Evolutionary conservation across 64 coral and sea anemone genomes (phyloP).

Genomic region (Platygyra sinensis): DNA sequence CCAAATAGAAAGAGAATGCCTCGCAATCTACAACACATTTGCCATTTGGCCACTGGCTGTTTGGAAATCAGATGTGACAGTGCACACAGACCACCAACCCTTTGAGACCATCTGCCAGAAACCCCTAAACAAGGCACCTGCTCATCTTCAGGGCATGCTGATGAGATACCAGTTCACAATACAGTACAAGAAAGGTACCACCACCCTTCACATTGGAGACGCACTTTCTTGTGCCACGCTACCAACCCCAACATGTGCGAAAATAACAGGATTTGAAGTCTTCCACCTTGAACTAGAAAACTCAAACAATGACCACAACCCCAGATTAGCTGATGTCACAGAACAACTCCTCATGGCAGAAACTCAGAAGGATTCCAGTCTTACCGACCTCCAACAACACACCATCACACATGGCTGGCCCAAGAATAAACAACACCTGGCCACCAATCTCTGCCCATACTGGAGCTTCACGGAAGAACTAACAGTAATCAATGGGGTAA

Average conservation of each 20-base stretch:
- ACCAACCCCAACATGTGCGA: constrained; percentile 3
- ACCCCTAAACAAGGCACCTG: constrained; percentile 33
- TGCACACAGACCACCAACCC: constrained; percentile 66
- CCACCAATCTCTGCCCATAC: constrained; percentile 1
- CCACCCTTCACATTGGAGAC: constrained; percentile 50
- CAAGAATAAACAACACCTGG: constrained; percentile 11
- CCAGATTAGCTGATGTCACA: constrained; percentile 25
- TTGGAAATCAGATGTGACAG: constrained; percentile 32
- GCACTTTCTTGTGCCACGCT: constrained; percentile 41
- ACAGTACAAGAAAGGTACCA: constrained; percentile 49
- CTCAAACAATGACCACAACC: constrained; percentile 13
- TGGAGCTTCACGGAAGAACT: constrained; percentile 67
- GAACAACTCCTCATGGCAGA: constrained; percentile 23
- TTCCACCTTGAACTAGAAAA: constrained; percentile 33
- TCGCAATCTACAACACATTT: constrained; percentile 42
- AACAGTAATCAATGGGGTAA: constrained; percentile 49
- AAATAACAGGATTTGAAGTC: constrained; percentile 60
- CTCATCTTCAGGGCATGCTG: constrained; percentile 47
- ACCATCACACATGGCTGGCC: constrained; percentile 39
- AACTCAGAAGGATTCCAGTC: constrained; percentile 37
- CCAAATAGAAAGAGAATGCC: constrained; percentile 61
- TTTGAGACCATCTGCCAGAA: constrained; percentile 58
- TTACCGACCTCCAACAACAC: constrained; percentile 8
- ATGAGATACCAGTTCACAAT: constrained; percentile 53
- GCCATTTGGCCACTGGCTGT: constrained; percentile 59